phyloP scores from a whole-genome alignment of 35 echinoderm and acorn worm species.

The Amphiura filiformis region DNA sequence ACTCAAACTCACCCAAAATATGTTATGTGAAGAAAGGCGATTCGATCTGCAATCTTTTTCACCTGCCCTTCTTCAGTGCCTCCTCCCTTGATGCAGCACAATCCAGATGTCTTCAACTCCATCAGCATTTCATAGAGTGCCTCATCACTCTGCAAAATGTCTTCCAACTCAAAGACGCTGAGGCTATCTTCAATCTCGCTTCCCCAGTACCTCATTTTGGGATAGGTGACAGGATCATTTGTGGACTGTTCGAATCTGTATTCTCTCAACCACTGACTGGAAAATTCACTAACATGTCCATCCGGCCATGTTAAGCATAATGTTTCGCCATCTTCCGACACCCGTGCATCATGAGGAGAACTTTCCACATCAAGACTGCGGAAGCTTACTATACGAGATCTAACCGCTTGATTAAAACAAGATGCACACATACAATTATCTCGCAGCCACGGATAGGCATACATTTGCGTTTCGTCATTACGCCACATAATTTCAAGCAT shows the following conservation, averaged over 20 bases:
- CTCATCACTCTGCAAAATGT: constrained; percentile 54
- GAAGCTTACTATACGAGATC: constrained; percentile 54
- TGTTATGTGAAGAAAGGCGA: constrained; percentile 49
- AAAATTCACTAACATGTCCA: constrained; percentile 58
- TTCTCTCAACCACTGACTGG: constrained; percentile 39
- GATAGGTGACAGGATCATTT: constrained; percentile 46
- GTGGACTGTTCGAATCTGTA: constrained; percentile 53
- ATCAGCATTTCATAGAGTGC: constrained; percentile 52
- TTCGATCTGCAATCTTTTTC: constrained; percentile 44
- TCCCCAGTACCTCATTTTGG: constrained; percentile 44
- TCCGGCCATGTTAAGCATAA: constrained; percentile 60
- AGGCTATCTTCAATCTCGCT: constrained; percentile 21
- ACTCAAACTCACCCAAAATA: constrained; percentile 68
- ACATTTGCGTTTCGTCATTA: constrained; percentile 40
- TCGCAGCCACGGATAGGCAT: constrained; percentile 84
- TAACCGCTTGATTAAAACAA: constrained; percentile 54
- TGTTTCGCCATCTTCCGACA: constrained; percentile 28
- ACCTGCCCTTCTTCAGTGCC: constrained; percentile 52
- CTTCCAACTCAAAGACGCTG: constrained; percentile 43
- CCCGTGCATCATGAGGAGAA: constrained; percentile 16
- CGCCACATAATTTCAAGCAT: constrained; percentile 44
- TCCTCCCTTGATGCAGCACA: constrained; percentile 33
- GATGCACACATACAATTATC: constrained; percentile 78
- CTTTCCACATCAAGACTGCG: constrained; percentile 55
- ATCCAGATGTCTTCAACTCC: constrained; percentile 55